Conservation (phyloP, 2,888 invertebrate genomes). For the Mesorhabditis belari region DNA sequence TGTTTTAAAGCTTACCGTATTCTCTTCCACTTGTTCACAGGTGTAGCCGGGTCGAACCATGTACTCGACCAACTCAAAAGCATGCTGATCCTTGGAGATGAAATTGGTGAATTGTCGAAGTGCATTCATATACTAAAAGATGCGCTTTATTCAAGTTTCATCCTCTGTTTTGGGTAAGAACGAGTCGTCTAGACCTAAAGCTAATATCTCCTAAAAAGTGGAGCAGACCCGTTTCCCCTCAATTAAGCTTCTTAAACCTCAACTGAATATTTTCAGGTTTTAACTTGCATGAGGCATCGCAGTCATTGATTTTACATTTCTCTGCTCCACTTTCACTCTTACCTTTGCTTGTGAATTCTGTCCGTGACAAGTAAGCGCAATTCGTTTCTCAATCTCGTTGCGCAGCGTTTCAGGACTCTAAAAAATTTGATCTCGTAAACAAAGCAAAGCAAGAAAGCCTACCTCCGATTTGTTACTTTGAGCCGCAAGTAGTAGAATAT, state of each 20-base stretch:
- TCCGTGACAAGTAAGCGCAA: background rate
- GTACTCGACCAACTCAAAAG: background rate
- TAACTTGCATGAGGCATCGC: no score
- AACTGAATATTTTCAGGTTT: no score
- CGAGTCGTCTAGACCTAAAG: no score
- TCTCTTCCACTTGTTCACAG: background rate
- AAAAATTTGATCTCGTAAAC: background rate
- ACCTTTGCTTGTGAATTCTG: background rate
- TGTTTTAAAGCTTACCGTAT: background rate
- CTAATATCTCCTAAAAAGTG: no score
- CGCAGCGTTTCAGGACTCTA: background rate
- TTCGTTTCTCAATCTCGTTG: background rate
- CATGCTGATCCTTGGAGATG: background rate
- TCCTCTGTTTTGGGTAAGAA: no score
- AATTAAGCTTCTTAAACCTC: no score
- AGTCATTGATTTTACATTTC: no score
- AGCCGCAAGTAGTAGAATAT: background rate
- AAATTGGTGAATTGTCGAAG: background rate
- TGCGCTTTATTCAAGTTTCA: no score
- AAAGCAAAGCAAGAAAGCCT: background rate
- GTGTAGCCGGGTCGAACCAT: background rate
- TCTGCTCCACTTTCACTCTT: no score
- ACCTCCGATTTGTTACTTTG: background rate
- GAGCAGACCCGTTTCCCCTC: no score
- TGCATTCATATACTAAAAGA: background rate